phyloP scores from a whole-genome alignment of 2,113 vertebrate genomes.

The Cavia porcellus region DNA sequence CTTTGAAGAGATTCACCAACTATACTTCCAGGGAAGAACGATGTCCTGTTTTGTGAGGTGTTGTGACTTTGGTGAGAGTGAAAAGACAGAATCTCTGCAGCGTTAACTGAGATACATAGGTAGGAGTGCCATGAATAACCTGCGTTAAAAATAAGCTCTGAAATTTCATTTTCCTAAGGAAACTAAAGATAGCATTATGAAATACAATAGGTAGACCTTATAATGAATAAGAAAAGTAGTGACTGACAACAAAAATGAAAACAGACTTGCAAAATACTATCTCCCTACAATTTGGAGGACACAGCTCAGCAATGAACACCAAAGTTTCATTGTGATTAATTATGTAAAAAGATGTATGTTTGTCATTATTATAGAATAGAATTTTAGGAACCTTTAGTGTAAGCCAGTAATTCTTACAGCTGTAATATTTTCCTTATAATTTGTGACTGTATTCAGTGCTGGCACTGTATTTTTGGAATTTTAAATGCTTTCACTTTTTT shows the following conservation, averaged over 20 bases:
- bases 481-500: constrained; percentile 72
- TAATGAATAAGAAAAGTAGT: constrained; percentile 58
- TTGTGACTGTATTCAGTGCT: constrained; percentile 35
- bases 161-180: constrained; percentile 74
- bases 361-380: not conserved
- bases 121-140: constrained; percentile 74
- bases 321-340: constrained; percentile 43
- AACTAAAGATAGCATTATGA: constrained; percentile 79
- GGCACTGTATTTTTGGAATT: constrained; percentile 66
- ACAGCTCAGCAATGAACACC: constrained; percentile 61
- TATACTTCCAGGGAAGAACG: not conserved
- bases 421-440: constrained; percentile 5
- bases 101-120: constrained; percentile 65
- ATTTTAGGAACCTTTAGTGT: constrained; percentile 6
- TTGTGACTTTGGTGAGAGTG: constrained; percentile 41
- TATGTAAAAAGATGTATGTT: constrained; percentile 46
- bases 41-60: constrained; percentile 51
- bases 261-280: constrained; percentile 73
- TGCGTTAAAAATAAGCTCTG: constrained; percentile 57
- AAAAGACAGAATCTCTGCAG: not conserved
- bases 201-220: constrained; percentile 78
- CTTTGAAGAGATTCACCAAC: constrained; percentile 4
- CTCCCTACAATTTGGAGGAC: constrained; percentile 74
- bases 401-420: not conserved
- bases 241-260: constrained; percentile 81